Evolutionary conservation across 2,113 vertebrate species (phyloP).

Genomic region (Tor tambroides): DNA sequence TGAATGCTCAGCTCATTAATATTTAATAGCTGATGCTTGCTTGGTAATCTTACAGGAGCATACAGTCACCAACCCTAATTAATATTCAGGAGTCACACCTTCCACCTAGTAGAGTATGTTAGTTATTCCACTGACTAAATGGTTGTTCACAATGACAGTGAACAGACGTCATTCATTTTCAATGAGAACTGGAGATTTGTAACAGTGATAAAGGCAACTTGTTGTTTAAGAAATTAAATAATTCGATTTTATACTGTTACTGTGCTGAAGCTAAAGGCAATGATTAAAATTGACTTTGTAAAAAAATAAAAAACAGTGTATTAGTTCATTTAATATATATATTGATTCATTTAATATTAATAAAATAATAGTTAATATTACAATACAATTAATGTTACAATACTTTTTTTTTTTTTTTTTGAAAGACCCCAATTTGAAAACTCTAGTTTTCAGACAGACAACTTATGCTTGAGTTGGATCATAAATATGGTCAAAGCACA

Average conservation of each 20-base stretch:
- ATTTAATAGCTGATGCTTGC: not conserved
- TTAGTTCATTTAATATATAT: too few relatives aligned
- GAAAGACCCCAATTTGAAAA: not conserved
- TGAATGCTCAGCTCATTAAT: not conserved
- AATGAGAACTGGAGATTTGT: not conserved
- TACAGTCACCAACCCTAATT: not conserved
- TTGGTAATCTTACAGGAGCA: not conserved
- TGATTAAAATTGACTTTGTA: too few relatives aligned
- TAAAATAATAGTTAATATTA: too few relatives aligned
- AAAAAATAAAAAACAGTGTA: too few relatives aligned
- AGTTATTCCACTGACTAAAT: too few relatives aligned
- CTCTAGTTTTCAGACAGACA: not conserved
- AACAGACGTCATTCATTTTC: not conserved
- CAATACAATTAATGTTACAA: too few relatives aligned
- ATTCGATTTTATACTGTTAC: too few relatives aligned
- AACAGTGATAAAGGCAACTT: not conserved
- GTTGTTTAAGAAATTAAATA: too few relatives aligned
- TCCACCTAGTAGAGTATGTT: not conserved
- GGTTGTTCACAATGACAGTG: too few relatives aligned
- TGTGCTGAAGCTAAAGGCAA: too few relatives aligned
- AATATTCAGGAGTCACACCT: not conserved
- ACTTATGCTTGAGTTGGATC: not conserved
- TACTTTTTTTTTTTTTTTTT: too few relatives aligned
- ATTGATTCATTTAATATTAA: too few relatives aligned
- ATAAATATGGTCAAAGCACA: not conserved